Evolutionary conservation across 2,113 vertebrate species (phyloP).

Genomic region (Alligator mississippiensis): DNA sequence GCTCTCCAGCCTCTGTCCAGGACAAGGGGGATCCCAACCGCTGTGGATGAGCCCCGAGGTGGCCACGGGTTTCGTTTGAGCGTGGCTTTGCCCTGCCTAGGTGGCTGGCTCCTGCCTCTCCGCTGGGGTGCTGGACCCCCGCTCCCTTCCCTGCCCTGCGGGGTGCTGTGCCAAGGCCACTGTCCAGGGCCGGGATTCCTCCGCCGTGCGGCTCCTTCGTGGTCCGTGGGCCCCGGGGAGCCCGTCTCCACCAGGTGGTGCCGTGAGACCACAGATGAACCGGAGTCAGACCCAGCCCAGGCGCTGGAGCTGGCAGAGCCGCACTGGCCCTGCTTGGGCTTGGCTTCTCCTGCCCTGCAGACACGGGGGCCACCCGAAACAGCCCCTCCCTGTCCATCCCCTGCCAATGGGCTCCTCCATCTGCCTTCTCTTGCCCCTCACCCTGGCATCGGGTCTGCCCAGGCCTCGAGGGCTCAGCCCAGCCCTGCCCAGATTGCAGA

Average conservation of each 20-base stretch:
- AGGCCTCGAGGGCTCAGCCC: background rate
- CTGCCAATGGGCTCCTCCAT: background rate
- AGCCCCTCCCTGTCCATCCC: background rate
- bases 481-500: background rate
- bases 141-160: too few species aligned
- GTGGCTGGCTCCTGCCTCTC: too few species aligned
- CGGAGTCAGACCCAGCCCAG: background rate
- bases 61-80: too few species aligned
- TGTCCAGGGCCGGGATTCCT: background rate
- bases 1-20: background rate
- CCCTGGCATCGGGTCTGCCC: background rate
- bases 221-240: background rate
- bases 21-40: rapidly evolving
- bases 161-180: too few species aligned
- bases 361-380: background rate
- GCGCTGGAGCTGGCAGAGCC: background rate
- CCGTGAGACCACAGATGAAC: background rate
- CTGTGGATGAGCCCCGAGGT: background rate
- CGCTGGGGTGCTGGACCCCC: too few species aligned
- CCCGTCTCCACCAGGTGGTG: background rate
- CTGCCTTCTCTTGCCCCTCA: background rate
- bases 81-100: too few species aligned
- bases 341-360: background rate
- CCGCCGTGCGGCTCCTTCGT: background rate
- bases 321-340: rapidly evolving